phyloP scores from a whole-genome alignment of 1,140 invertebrate species.

The Gryon sp. region DNA sequence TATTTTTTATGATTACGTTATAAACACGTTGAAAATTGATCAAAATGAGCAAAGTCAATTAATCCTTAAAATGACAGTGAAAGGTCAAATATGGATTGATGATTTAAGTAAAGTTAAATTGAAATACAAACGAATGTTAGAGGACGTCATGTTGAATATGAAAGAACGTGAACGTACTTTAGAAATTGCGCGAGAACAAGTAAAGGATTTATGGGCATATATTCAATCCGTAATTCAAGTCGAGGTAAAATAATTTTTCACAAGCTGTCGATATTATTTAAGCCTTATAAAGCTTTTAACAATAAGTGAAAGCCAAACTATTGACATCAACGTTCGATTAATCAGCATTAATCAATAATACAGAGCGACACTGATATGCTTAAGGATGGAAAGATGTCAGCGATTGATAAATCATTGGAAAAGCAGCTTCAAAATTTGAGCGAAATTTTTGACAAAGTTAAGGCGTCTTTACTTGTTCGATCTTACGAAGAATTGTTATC shows the following conservation, averaged over 20 bases:
- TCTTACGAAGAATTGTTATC: slow-evolving; percentile 79
- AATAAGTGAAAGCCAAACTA: no score
- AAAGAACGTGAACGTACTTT: slow-evolving; percentile 81
- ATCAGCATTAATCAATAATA: slow-evolving; percentile 19
- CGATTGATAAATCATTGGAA: slow-evolving; percentile 75
- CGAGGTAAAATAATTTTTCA: slow-evolving; percentile 76
- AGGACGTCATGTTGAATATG: slow-evolving; percentile 82
- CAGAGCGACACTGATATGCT: slow-evolving; percentile 77
- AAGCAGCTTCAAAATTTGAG: slow-evolving; percentile 76
- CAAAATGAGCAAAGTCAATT: slow-evolving; percentile 81
- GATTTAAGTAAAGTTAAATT: slow-evolving; percentile 82
- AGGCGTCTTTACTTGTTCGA: slow-evolving; percentile 73
- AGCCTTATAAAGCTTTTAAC: no score
- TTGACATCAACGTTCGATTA: no score
- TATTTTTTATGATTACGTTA: slow-evolving; percentile 81
- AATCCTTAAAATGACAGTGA: slow-evolving; percentile 81
- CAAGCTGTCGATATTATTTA: neutral
- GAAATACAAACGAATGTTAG: slow-evolving; percentile 81
- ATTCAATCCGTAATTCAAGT: slow-evolving; percentile 81
- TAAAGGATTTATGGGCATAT: slow-evolving; percentile 80
- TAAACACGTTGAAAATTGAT: slow-evolving; percentile 80
- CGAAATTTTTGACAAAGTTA: slow-evolving; percentile 76
- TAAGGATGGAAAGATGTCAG: slow-evolving; percentile 68
- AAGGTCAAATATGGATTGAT: slow-evolving; percentile 83
- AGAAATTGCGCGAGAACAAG: slow-evolving; percentile 77